These are phyloP conservation scores for Melolontha melolontha DNA, from an alignment of 2,888 invertebrate species.

Conservation along the genomic window DNA sequence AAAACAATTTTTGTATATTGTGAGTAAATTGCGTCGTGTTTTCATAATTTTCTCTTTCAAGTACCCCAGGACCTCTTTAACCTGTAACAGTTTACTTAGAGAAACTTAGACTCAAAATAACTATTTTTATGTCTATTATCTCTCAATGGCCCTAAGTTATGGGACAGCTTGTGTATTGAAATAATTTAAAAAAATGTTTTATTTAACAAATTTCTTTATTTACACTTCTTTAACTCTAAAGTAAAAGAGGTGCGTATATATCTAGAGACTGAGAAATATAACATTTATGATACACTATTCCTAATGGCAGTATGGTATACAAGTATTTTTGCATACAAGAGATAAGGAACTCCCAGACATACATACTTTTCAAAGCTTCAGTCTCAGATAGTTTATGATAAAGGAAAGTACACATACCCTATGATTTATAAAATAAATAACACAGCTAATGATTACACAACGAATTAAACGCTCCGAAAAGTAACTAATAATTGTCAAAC, in stretches of 20 bases:
- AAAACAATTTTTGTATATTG: too few relatives aligned
- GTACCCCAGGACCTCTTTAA: too few relatives aligned
- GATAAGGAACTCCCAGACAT: too few relatives aligned
- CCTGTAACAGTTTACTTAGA: too few relatives aligned
- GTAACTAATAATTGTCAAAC: conserved; percentile 53
- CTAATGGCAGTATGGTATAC: not conserved
- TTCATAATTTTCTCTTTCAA: too few relatives aligned
- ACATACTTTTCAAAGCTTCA: conserved; percentile 1
- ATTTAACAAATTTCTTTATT: conserved; percentile 22
- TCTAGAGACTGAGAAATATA: conserved; percentile 4
- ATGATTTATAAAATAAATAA: conserved; percentile 10
- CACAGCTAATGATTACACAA: not conserved
- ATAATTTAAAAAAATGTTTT: too few relatives aligned
- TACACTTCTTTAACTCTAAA: conserved; percentile 28
- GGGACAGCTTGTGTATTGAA: too few relatives aligned
- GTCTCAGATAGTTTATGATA: conserved; percentile 7
- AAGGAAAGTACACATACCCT: conserved; percentile 3
- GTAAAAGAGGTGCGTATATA: not conserved
- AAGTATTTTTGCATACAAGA: not conserved
- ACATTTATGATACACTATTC: not conserved
- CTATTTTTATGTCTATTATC: too few relatives aligned
- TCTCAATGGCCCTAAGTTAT: too few relatives aligned
- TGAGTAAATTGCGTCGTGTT: too few relatives aligned
- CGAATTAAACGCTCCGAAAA: conserved; percentile 43
- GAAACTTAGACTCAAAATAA: too few relatives aligned